phyloP scores from a whole-genome alignment of 35 echinoderm and acorn worm genomes.

The Ptychodera flava region DNA sequence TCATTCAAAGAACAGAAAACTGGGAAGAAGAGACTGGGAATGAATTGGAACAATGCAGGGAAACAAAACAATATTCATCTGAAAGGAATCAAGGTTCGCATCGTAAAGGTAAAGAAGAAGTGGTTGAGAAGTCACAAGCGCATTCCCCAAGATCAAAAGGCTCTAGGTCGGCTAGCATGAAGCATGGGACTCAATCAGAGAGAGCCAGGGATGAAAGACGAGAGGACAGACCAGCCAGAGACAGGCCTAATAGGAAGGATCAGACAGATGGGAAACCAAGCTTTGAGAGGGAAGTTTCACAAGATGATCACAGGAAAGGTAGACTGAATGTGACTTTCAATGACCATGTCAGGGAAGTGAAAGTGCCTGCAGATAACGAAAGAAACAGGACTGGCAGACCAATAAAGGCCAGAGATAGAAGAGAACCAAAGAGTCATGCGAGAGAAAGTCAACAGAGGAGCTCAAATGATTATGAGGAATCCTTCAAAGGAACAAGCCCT shows the following conservation, averaged over 20 bases:
- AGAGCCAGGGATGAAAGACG: not conserved
- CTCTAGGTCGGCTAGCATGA: not conserved
- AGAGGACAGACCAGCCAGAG: not conserved
- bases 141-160: not conserved
- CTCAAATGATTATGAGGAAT: not conserved
- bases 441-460: not conserved
- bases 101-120: not conserved
- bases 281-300: not conserved
- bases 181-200: not conserved
- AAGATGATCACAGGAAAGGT: not conserved
- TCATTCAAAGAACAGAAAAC: not conserved
- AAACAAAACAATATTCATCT: not conserved
- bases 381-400: not conserved
- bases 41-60: not conserved
- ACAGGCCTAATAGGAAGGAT: not conserved
- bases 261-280: not conserved
- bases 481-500: not conserved
- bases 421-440: not conserved
- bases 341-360: not conserved
- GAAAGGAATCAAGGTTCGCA: not conserved
- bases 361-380: not conserved
- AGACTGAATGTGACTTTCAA: not conserved
- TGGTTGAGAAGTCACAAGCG: not conserved
- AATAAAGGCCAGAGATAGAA: not conserved
- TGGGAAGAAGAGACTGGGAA: not conserved